Percentiles rank a stretch among this genome's conserved stretches.
phyloP scores from a whole-genome alignment of 2,888 invertebrate species.

The Clanis bilineata region DNA sequence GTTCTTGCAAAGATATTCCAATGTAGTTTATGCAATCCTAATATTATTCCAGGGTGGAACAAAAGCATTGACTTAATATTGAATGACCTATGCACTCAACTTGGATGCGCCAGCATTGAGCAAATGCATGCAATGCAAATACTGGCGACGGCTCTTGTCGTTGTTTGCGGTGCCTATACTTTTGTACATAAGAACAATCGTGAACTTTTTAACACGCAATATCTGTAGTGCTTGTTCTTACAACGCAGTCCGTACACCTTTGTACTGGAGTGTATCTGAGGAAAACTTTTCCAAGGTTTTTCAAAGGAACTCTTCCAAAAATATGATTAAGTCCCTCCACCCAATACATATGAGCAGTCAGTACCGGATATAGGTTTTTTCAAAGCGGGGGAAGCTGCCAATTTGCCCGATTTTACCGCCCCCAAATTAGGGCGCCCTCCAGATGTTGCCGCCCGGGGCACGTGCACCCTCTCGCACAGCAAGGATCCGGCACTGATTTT shows the following conservation, averaged over 20 bases:
- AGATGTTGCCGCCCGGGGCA: no score
- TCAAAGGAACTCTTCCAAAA: no score
- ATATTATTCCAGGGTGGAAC: background rate
- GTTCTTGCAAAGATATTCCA: background rate
- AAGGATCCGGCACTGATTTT: no score
- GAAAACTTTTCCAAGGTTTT: no score
- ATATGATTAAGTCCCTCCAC: no score
- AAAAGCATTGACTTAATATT: background rate
- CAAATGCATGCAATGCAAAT: slow-evolving; percentile 6
- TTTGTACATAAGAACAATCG: background rate
- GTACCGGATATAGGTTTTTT: no score
- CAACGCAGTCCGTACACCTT: background rate
- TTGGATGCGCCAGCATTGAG: background rate
- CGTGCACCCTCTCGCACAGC: no score
- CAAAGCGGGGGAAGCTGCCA: no score
- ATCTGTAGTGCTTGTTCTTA: background rate
- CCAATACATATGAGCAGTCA: no score
- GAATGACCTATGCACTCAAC: slow-evolving; percentile 2
- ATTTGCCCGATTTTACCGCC: no score
- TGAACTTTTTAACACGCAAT: background rate
- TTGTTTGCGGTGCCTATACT: background rate
- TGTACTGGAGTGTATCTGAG: no score
- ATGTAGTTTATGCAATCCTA: background rate
- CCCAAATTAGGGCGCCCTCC: no score
- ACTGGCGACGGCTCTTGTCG: background rate